A percentile compares a stretch with the other conserved stretches of the same genome.
These are phyloP conservation scores for Oeneis ivallda DNA, from an alignment of 2,888 invertebrate genomes.

Conservation along the genomic window DNA sequence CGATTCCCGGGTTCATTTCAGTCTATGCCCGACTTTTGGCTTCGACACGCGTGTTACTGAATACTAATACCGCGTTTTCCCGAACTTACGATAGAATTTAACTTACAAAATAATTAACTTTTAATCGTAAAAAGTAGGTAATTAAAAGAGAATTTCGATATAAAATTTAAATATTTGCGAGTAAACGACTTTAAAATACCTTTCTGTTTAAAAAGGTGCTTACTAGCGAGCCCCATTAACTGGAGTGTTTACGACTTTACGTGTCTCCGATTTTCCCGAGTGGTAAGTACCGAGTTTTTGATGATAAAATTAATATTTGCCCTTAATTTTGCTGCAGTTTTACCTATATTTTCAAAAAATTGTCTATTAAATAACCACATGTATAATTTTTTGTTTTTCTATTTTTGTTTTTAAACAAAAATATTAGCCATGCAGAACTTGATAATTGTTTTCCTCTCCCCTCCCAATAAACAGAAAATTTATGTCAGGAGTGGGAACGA, in stretches of 20 bases:
- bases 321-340: background rate
- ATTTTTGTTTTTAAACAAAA: no score
- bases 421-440: no score
- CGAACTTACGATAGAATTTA: constrained; percentile 8
- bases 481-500: no score
- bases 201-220: background rate
- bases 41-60: constrained; percentile 3
- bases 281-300: constrained; percentile 10
- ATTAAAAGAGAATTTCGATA: no score
- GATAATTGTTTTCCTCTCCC: no score
- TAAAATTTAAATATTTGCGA: background rate
- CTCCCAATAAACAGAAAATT: no score
- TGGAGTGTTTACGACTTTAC: constrained; percentile 2
- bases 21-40: constrained; percentile 6
- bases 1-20: constrained; percentile 9
- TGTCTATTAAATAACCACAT: no score
- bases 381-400: no score
- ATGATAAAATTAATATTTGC: background rate
- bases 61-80: background rate
- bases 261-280: constrained; percentile 1
- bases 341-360: no score
- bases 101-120: background rate
- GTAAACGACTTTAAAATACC: background rate
- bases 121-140: background rate
- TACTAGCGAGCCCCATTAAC: background rate